Conservation (phyloP, 2,797 vertebrate species). For the Bradypodion ventrale region DNA sequence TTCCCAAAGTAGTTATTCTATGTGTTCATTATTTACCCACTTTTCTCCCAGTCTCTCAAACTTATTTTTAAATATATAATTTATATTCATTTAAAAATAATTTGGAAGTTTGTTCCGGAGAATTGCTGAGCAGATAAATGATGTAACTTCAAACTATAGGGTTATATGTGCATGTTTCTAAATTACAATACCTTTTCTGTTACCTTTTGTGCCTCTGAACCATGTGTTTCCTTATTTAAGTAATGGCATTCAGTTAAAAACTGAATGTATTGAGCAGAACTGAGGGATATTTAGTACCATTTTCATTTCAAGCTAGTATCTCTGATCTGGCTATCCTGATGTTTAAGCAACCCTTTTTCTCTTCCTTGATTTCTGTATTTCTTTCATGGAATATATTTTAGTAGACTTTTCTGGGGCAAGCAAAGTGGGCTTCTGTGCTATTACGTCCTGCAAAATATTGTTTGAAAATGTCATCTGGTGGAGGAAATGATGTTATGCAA, state of each 20-base stretch:
- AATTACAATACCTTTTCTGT: neutral
- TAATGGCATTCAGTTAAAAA: neutral
- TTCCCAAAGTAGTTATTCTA: no score
- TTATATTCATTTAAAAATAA: neutral
- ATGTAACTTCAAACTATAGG: no score
- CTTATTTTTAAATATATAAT: neutral
- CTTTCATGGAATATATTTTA: neutral
- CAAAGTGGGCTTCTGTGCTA: neutral
- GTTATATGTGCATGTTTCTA: neutral
- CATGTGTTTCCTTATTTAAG: neutral
- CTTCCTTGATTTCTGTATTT: neutral
- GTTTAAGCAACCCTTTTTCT: neutral
- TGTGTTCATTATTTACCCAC: neutral
- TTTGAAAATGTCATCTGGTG: neutral
- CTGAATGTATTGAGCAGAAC: neutral
- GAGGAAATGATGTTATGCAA: neutral
- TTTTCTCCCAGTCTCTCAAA: neutral
- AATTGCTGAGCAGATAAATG: neutral
- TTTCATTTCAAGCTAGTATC: neutral
- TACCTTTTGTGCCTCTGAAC: neutral
- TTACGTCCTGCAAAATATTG: neutral
- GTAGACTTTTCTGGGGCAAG: neutral
- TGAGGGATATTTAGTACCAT: neutral
- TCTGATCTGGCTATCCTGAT: neutral
- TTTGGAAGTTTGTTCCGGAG: neutral